phyloP scores from a whole-genome alignment of 2,113 vertebrate species.

The Cavia aperea region DNA sequence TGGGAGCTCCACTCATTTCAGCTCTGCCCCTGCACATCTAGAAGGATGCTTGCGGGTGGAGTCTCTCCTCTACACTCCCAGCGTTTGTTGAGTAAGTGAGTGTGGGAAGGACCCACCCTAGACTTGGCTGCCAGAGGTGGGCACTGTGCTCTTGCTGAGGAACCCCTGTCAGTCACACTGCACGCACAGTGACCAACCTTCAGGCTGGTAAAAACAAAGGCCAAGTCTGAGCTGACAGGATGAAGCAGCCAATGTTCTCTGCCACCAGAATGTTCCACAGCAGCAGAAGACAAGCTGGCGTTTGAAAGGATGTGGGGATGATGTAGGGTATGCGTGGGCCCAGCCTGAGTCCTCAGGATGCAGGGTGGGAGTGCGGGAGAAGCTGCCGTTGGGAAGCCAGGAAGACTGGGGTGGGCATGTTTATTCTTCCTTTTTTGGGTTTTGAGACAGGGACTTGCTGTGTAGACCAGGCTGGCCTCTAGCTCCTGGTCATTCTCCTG shows the following conservation, averaged over 20 bases:
- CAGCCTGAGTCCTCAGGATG: background rate
- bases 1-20: background rate
- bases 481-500: background rate
- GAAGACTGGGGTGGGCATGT: background rate
- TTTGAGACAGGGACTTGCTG: background rate
- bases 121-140: background rate
- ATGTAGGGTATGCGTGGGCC: background rate
- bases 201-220: background rate
- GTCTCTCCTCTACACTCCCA: background rate
- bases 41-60: background rate
- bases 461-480: background rate
- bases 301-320: background rate
- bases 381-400: background rate
- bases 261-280: background rate
- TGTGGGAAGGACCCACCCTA: background rate
- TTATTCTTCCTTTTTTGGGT: background rate
- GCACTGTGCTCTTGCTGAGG: background rate
- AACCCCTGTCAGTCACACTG: background rate
- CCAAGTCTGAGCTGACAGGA: background rate
- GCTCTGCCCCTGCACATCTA: background rate
- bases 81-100: background rate
- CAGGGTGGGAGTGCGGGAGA: background rate
- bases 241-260: background rate
- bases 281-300: background rate
- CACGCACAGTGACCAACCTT: background rate